These are phyloP conservation scores for Bursaphelenchus mucronatus DNA, from an alignment of 1,140 invertebrate genomes.

Conservation along the genomic window DNA sequence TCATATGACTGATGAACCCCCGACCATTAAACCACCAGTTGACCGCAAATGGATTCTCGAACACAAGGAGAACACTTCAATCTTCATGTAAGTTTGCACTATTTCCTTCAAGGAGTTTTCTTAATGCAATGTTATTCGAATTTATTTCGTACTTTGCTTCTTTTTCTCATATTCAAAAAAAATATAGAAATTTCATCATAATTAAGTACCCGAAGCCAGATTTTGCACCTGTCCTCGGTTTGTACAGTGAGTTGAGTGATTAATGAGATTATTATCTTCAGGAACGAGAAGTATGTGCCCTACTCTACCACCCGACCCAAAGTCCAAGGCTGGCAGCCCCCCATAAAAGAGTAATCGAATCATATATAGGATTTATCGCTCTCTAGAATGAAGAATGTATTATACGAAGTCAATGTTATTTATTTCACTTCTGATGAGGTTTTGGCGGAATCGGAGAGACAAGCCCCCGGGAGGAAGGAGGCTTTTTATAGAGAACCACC, in stretches of 20 bases:
- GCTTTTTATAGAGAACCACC: too few species aligned
- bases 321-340: slow-evolving; percentile 53
- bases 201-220: too few species aligned
- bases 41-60: slow-evolving; percentile 48
- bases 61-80: slow-evolving; percentile 50
- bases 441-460: too few species aligned
- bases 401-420: not conserved
- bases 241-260: not conserved
- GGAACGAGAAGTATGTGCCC: slow-evolving; percentile 55
- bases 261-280: slow-evolving; percentile 32
- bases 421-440: too few species aligned
- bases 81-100: slow-evolving; percentile 21
- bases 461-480: too few species aligned
- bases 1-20: slow-evolving; percentile 55
- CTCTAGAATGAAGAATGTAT: slow-evolving; percentile 12
- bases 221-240: too few species aligned
- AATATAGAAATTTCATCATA: too few species aligned
- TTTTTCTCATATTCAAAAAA: too few species aligned
- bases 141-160: too few species aligned
- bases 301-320: slow-evolving; percentile 60
- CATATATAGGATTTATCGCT: not conserved
- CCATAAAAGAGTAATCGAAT: slow-evolving; percentile 2
- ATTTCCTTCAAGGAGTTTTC: not conserved
- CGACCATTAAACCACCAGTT: slow-evolving; percentile 40
- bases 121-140: not conserved